Evolutionary conservation across 2,113 vertebrate species (phyloP).

Genomic region (Phodopus roborovskii): DNA sequence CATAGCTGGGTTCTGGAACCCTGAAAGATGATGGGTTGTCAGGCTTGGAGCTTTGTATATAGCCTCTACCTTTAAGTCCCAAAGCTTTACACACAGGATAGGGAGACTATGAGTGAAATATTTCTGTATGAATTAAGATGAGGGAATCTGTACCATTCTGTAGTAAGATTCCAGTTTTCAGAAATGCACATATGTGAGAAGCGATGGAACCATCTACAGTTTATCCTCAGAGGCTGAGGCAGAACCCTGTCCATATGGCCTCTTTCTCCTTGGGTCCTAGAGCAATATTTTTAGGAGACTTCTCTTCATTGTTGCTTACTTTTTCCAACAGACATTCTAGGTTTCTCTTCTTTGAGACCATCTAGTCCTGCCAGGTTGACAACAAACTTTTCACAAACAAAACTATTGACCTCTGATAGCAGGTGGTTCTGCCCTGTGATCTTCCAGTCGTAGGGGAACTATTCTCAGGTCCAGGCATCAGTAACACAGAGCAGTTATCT

Average conservation of each 20-base stretch:
- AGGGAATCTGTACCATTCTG: neutral
- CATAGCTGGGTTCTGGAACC: neutral
- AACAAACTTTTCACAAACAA: neutral
- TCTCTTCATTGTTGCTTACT: neutral
- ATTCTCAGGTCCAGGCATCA: neutral
- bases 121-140: neutral
- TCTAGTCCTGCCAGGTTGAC: neutral
- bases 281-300: neutral
- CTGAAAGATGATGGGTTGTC: neutral
- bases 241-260: neutral
- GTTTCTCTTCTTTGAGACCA: neutral
- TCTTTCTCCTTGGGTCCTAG: neutral
- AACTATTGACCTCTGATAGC: neutral
- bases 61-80: neutral
- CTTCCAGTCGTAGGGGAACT: neutral
- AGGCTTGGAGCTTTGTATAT: neutral
- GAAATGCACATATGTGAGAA: neutral
- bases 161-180: neutral
- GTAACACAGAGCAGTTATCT: neutral
- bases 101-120: neutral
- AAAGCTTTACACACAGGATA: neutral
- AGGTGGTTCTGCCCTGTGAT: neutral
- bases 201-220: neutral
- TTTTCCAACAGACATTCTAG: neutral
- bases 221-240: neutral